These are phyloP conservation scores for Tyrannus savana DNA, from an alignment of 2,113 vertebrate species.

Conservation along the genomic window DNA sequence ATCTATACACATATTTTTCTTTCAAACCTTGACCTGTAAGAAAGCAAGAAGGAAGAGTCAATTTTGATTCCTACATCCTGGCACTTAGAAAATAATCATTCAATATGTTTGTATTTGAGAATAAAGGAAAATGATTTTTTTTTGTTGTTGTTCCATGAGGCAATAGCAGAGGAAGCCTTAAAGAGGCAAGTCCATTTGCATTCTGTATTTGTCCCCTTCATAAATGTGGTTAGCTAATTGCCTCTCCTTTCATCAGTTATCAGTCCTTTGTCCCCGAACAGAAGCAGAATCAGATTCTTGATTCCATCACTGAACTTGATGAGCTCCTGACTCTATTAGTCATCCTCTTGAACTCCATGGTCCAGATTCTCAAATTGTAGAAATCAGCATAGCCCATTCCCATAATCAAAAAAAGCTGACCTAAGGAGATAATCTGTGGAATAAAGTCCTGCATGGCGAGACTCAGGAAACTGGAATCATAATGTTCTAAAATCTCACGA, in stretches of 20 bases:
- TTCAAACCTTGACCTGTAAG: slow-evolving; percentile 59
- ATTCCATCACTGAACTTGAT: background rate
- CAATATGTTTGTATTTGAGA: slow-evolving; percentile 48
- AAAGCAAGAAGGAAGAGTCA: slow-evolving; percentile 52
- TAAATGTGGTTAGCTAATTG: background rate
- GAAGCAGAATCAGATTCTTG: slow-evolving; percentile 32
- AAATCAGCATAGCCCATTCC: background rate
- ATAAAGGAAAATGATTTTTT: slow-evolving; percentile 32
- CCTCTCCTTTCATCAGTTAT: slow-evolving; percentile 26
- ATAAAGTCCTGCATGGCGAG: background rate
- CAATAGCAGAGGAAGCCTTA: background rate
- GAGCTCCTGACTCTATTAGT: slow-evolving; percentile 28
- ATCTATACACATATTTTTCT: slow-evolving; percentile 17
- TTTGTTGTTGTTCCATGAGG: slow-evolving; percentile 6
- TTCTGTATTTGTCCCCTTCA: background rate
- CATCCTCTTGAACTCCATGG: slow-evolving; percentile 6
- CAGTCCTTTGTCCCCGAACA: background rate
- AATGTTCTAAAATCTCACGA: background rate
- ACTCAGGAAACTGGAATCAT: background rate
- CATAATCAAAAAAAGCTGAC: background rate
- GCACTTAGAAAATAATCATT: slow-evolving; percentile 25
- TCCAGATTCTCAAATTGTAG: background rate
- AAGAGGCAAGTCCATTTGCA: background rate
- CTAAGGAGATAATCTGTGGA: background rate
- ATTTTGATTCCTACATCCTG: slow-evolving; percentile 48